phyloP scores from a whole-genome alignment of 2,888 invertebrate genomes.

The Protodeltote pygarga region DNA sequence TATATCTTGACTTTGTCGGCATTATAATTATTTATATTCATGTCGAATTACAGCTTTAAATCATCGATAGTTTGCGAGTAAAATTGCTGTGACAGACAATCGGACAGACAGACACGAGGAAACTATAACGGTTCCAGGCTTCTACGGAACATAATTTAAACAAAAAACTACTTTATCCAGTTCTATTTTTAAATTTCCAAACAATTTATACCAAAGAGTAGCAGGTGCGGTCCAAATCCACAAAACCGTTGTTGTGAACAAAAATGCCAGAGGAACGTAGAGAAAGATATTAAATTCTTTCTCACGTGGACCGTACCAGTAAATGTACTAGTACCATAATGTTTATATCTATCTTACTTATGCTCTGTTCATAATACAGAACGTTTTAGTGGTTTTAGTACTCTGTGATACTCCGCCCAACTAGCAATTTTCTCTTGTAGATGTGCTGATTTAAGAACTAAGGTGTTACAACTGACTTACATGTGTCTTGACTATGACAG shows the following conservation, averaged over 20 bases:
- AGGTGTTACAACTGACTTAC: too few species aligned
- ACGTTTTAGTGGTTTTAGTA: neutral
- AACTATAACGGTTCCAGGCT: too few species aligned
- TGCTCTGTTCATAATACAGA: neutral
- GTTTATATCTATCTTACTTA: neutral
- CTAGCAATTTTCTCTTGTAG: too few species aligned
- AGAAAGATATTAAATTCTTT: constrained; percentile 38
- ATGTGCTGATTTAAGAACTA: too few species aligned
- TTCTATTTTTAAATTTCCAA: neutral
- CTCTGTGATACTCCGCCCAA: too few species aligned
- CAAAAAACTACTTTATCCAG: neutral
- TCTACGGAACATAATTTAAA: neutral
- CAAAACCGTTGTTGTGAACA: constrained; percentile 8
- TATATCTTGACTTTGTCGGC: too few species aligned
- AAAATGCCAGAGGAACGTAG: constrained; percentile 15
- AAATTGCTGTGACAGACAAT: too few species aligned
- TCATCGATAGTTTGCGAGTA: too few species aligned
- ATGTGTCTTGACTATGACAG: too few species aligned
- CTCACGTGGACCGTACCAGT: constrained; percentile 10
- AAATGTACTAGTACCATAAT: constrained; percentile 5
- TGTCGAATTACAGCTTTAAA: too few species aligned
- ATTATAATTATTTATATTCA: too few species aligned
- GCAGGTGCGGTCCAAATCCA: constrained; percentile 8
- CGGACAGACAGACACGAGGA: too few species aligned
- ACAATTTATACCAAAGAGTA: neutral